A percentile compares a stretch with the other conserved stretches of the same genome.
Conservation (phyloP, 2,797 vertebrate genomes). For the Odontamblyopus lacepedii region DNA sequence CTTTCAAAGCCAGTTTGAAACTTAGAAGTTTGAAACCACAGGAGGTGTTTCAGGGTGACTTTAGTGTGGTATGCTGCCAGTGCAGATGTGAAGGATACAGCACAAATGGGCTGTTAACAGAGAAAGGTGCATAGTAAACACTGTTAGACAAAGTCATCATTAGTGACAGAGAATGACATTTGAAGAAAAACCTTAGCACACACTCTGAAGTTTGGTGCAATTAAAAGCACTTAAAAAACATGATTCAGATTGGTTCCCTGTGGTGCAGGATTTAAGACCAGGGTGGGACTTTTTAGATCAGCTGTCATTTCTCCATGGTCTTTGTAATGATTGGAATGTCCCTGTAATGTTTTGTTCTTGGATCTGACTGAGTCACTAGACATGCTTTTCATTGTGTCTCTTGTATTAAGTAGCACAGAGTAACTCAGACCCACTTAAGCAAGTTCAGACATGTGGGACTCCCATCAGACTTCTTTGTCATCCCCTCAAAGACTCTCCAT, state of each 20-base stretch:
- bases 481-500: background rate
- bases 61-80: slow-evolving; percentile 17
- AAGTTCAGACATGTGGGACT: background rate
- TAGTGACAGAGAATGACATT: slow-evolving; percentile 7
- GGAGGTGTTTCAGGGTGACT: slow-evolving; percentile 30
- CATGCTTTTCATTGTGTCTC: background rate
- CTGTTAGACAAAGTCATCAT: slow-evolving; percentile 15
- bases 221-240: slow-evolving; percentile 7
- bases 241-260: slow-evolving; percentile 2
- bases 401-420: background rate
- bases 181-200: background rate
- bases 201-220: background rate
- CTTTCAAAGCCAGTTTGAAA: slow-evolving; percentile 41
- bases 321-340: background rate
- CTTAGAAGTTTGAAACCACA: slow-evolving; percentile 24
- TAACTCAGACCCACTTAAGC: background rate
- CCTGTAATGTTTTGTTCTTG: background rate
- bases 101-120: slow-evolving; percentile 1
- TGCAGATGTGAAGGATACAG: slow-evolving; percentile 16
- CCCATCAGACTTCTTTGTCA: slow-evolving; percentile 3
- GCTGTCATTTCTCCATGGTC: background rate
- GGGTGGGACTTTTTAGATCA: slow-evolving; percentile 2
- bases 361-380: background rate
- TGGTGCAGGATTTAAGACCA: background rate
- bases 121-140: slow-evolving; percentile 6